Evolutionary conservation across 2,113 vertebrate genomes (phyloP).

Genomic region (Leucopsar rothschildi): DNA sequence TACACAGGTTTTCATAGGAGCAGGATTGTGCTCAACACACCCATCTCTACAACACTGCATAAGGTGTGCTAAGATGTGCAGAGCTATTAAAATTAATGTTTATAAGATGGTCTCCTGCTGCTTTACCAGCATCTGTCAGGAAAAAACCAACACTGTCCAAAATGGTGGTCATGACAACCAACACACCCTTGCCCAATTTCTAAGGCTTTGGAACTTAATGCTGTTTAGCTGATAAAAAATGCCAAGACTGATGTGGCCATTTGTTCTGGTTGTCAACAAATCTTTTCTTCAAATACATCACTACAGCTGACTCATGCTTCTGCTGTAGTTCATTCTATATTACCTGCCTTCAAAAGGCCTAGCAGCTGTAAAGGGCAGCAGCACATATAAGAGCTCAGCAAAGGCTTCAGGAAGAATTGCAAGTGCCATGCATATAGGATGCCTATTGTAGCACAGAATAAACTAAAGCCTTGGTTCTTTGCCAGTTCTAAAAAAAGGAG

Average conservation of each 20-base stretch:
- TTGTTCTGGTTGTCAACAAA: slow-evolving; percentile 44
- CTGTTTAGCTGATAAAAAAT: slow-evolving; percentile 36
- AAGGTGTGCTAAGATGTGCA: neutral
- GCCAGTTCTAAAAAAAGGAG: neutral
- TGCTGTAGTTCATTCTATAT: neutral
- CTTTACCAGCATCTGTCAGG: neutral
- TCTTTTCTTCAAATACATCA: slow-evolving; percentile 45
- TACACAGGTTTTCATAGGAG: neutral
- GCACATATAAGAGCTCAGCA: neutral
- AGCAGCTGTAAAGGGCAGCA: neutral
- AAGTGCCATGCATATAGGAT: neutral
- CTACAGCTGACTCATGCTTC: slow-evolving; percentile 8
- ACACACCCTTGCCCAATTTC: neutral
- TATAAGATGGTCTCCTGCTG: neutral
- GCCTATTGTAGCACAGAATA: neutral
- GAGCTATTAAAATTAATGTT: slow-evolving; percentile 32
- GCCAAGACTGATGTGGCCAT: slow-evolving; percentile 7
- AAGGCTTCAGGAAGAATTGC: neutral
- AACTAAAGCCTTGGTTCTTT: neutral
- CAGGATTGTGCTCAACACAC: neutral
- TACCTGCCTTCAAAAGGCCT: neutral
- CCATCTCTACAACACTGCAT: neutral
- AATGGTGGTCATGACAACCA: slow-evolving; percentile 41
- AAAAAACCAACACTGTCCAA: neutral
- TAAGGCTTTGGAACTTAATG: slow-evolving; percentile 16